These are phyloP conservation scores for Cassiopea xamachana DNA, from an alignment of 30 jellyfish, hydroid and myxozoan species.

Conservation along the genomic window DNA sequence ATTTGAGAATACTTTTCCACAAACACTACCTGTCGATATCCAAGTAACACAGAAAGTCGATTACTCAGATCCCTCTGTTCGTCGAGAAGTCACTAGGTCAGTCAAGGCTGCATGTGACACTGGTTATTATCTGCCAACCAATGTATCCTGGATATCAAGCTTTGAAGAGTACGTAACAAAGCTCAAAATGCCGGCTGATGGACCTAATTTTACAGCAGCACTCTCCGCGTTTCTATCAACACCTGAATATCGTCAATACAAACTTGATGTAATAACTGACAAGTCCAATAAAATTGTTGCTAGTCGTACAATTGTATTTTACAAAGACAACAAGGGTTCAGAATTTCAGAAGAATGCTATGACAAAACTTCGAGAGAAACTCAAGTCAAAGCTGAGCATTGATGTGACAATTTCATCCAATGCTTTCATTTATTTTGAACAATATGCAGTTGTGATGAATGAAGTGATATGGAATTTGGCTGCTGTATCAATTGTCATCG, in stretches of 20 bases:
- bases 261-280: conserved; percentile 27
- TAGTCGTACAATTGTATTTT: conserved; percentile 23
- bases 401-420: conserved; percentile 9
- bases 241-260: conserved; percentile 11
- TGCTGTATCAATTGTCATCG: conserved; percentile 25
- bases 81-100: conserved; percentile 17
- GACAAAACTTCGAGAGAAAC: conserved; percentile 22
- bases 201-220: conserved; percentile 24
- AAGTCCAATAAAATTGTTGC: conserved; percentile 37
- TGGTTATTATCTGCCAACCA: conserved; percentile 33
- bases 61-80: conserved; percentile 50
- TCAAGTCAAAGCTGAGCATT: conserved; percentile 5
- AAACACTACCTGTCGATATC: conserved; percentile 43
- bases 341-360: conserved; percentile 60
- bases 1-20: conserved; percentile 49
- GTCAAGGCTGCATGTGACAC: conserved; percentile 39
- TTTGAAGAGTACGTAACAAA: conserved; percentile 21
- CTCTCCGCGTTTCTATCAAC: conserved; percentile 14
- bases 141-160: conserved; percentile 23
- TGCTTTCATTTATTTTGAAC: conserved; percentile 61
- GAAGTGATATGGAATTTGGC: conserved; percentile 48
- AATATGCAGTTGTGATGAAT: conserved; percentile 33
- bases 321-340: conserved; percentile 27
- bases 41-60: conserved; percentile 27
- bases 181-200: background rate